These are phyloP conservation scores for Lerista edwardsae DNA, from an alignment of 2,797 vertebrate genomes.

Conservation along the genomic window DNA sequence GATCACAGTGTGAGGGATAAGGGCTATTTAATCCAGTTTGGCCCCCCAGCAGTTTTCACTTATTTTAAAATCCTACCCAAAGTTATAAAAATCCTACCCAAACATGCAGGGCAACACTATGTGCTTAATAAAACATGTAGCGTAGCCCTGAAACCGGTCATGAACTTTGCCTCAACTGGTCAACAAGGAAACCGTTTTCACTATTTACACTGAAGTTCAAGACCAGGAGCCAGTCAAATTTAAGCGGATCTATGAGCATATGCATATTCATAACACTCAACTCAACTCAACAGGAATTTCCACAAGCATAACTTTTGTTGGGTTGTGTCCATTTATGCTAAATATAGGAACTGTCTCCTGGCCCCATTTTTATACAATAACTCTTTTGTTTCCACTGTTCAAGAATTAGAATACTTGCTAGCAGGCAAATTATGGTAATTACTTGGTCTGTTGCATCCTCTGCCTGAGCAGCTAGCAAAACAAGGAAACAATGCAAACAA, in stretches of 20 bases:
- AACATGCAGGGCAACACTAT: not conserved
- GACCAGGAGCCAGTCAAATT: not conserved
- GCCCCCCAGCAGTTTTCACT: no score
- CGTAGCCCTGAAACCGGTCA: not conserved
- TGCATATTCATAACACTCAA: not conserved
- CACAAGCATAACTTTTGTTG: not conserved
- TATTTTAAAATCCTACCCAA: no score
- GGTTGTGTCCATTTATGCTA: conserved; percentile 6
- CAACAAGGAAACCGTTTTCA: not conserved
- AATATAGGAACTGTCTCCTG: conserved; percentile 6
- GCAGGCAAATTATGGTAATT: conserved; percentile 25
- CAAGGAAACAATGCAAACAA: not conserved
- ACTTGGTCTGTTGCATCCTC: conserved; percentile 25
- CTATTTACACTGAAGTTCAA: not conserved
- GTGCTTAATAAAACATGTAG: not conserved
- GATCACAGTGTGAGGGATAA: no score
- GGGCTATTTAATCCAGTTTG: no score
- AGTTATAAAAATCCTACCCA: not conserved
- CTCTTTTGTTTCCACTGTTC: conserved; percentile 11
- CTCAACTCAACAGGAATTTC: not conserved
- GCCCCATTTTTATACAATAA: conserved; percentile 19
- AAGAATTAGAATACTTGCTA: conserved; percentile 18
- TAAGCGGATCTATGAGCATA: no score
- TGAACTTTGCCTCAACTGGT: no score
- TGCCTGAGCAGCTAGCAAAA: conserved; percentile 14